Base-by-base conservation (phyloP, 2,113 vertebrate genomes). In the Myrmecobius fasciatus region DNA sequence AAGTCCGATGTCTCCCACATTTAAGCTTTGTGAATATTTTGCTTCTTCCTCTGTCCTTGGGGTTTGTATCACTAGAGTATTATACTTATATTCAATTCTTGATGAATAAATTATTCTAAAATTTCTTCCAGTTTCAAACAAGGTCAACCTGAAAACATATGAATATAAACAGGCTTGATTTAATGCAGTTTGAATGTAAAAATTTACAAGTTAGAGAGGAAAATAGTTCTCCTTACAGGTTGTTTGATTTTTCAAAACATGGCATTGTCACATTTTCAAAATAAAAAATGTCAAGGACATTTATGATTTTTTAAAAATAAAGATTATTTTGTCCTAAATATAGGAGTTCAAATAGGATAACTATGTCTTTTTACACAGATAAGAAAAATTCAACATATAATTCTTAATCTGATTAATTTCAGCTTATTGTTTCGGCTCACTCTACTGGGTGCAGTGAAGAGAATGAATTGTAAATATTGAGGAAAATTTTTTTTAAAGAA, bases 1-100 rank as follows among this genome's bases (percentile, higher is more conserved):
- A 97, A 95, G 94, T 90, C 53, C 94, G 49, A 96, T 89, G 92
- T 95, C 89, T 96, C 54, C 94, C 89, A 94, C 92, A 97, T 83
- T 97, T 96, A 96, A 54, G 92, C 94, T 94, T 97, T 92, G 96
- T 97, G 96, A 97, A 97, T 97, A 97, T 97, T 97, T 97, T 83
- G 97, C 96, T 90, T 94, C 90, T 95, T 96, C 93, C 67, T 95
- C 89, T 97, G 94, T 92, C 96, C 95, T 96, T 53, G 91, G 94
- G 96, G 47, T 92, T 96, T 95, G 94, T 88, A 96, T 96, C 95
- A 96, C 91, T 94, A 95, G n/a, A 97, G 92, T 93, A 92, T 90
- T 96, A 54, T 53, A 95, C 60, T 96, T 91, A 54, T 60, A 95
- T 54, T 96, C 91, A 93, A 96, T 94, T 94, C 92, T 94, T 97